Base-by-base conservation (phyloP, 2,797 vertebrate species). In the Zonotrichia albicollis region DNA sequence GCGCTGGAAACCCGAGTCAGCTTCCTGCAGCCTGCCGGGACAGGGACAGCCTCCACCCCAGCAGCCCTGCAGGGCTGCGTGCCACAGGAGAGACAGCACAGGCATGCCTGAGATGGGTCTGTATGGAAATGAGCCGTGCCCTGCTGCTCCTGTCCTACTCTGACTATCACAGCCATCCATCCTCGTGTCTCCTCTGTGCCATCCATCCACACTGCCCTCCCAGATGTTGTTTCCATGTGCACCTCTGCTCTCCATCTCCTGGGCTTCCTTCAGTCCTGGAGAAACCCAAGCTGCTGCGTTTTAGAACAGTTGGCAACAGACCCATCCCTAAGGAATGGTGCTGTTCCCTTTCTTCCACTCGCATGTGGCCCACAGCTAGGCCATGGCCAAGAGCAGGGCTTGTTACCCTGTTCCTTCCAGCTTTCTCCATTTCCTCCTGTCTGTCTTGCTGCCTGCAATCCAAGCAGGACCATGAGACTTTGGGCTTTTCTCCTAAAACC, bases 1-100 rank as follows among this genome's bases (percentile, higher is more conserved):
- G 16, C 9, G 2, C 87, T 98, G 98, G 97, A 98, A 97, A 97
- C 92, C 92, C 58, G 48, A 97, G 93, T 94, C 87, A 87, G 70
- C 96, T 98, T 98, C 98, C 98, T 97, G 97, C 90, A 8, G 87
- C 50, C 58, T 93, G 97, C 96, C 13, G 89, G 95, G 89, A 95
- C 90, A 29, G 89, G 95, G 89, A 95, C 90, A 29, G 48, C 84
- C 95, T 91, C 96, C 92, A 9, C 91, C 90, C 91, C 46, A 2
- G 89, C 81, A 48, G 68, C 2, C 58, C 45, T 29, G 54, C 54
- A 10, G 3, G 15, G 29, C 25, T 67, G 61, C 67, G 48, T 22
- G 79, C 38, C 65, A 10, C 6, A 3, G 65, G 3, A 26, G 4
- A 22, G 42, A 25, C 11, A 9, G 38, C 36, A 34, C 6, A 3